phyloP scores from a whole-genome alignment of 2,888 invertebrate species.

The Strigamia transsilvanica region DNA sequence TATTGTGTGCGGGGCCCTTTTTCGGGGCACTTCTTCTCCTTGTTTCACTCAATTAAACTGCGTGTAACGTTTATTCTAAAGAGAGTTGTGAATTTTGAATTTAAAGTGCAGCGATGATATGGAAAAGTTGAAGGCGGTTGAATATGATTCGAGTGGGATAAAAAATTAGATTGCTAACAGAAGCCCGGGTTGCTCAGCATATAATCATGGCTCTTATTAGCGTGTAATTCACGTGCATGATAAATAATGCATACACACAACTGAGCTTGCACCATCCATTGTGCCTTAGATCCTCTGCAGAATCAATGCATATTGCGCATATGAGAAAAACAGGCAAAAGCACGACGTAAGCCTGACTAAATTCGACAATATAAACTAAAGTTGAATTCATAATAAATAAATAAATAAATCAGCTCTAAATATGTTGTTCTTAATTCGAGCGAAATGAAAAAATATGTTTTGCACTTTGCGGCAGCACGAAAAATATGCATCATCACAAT shows the following conservation, averaged over 20 bases:
- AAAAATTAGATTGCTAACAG: slow-evolving; percentile 21
- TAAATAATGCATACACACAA: slow-evolving; percentile 28
- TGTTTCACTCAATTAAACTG: too few relatives aligned
- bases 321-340: slow-evolving; percentile 18
- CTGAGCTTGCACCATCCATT: slow-evolving; percentile 26
- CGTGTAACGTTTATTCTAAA: too few relatives aligned
- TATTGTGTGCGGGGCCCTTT: too few relatives aligned
- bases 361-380: slow-evolving; percentile 13
- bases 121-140: neutral
- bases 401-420: too few relatives aligned
- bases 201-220: slow-evolving; percentile 20
- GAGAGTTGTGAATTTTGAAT: too few relatives aligned
- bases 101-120: too few relatives aligned
- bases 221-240: slow-evolving; percentile 30
- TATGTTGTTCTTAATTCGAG: neutral
- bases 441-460: slow-evolving; percentile 1
- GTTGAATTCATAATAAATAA: neutral
- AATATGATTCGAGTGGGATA: neutral
- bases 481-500: too few relatives aligned
- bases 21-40: too few relatives aligned
- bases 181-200: slow-evolving; percentile 10
- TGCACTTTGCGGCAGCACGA: too few relatives aligned
- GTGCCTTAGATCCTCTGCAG: slow-evolving; percentile 30
- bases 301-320: neutral
- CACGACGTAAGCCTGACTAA: neutral